phyloP scores from a whole-genome alignment of 2,888 invertebrate genomes.

The Drosophila leonis region DNA sequence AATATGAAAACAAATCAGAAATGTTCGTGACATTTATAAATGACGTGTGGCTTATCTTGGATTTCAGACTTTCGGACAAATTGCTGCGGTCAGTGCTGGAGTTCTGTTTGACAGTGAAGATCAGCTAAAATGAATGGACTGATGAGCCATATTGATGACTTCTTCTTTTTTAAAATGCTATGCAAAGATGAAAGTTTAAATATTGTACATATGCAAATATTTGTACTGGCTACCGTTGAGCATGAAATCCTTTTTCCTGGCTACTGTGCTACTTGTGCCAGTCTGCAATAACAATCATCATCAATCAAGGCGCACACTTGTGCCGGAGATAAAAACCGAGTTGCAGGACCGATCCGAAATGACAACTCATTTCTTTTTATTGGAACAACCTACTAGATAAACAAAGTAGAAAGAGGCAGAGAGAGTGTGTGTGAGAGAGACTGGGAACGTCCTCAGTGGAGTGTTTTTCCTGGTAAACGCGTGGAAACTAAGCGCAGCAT shows the following conservation, averaged over 20 bases:
- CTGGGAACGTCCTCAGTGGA: constrained; percentile 21
- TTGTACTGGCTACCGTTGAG: constrained; percentile 62
- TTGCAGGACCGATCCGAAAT: constrained; percentile 36
- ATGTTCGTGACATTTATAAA: constrained; percentile 68
- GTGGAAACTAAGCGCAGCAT: constrained; percentile 60
- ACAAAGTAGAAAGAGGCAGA: constrained; percentile 29
- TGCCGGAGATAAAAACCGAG: constrained; percentile 37
- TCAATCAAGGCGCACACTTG: constrained; percentile 70
- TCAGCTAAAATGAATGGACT: constrained; percentile 25
- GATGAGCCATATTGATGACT: constrained; percentile 60
- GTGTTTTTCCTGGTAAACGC: constrained; percentile 73
- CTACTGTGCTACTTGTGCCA: constrained; percentile 69
- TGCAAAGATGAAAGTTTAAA: constrained; percentile 55
- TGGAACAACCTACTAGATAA: constrained; percentile 57
- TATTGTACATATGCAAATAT: constrained; percentile 66
- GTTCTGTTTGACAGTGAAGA: constrained; percentile 35
- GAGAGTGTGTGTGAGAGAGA: not conserved
- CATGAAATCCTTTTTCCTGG: constrained; percentile 57
- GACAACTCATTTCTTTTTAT: constrained; percentile 75
- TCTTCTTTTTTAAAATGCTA: constrained; percentile 32
- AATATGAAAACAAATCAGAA: constrained; percentile 54
- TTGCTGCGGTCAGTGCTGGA: constrained; percentile 65
- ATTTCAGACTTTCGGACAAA: constrained; percentile 58
- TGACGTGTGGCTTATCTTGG: constrained; percentile 53
- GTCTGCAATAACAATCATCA: constrained; percentile 52